A percentile compares a stretch with the other conserved stretches of the same genome.
Evolutionary conservation across 1,140 invertebrate species (phyloP).

Genomic region (Orius insidiosus): DNA sequence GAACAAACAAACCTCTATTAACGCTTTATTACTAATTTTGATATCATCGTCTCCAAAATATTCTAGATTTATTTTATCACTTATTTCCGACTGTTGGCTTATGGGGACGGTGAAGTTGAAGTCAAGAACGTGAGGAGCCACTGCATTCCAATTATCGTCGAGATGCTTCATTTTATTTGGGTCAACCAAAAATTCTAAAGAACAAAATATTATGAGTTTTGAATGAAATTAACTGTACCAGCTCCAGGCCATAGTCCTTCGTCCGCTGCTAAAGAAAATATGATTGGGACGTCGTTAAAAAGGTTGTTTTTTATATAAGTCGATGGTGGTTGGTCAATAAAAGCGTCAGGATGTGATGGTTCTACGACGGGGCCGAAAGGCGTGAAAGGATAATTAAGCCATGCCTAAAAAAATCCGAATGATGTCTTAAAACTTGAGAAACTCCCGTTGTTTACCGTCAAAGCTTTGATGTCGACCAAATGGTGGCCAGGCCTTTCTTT

Average conservation of each 20-base stretch:
- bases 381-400: constrained; percentile 36
- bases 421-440: too few relatives aligned
- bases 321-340: constrained; percentile 36
- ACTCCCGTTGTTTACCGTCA: constrained; percentile 26
- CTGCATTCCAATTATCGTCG: constrained; percentile 16
- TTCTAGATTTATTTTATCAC: too few relatives aligned
- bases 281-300: constrained; percentile 25
- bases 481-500: constrained; percentile 37
- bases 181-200: too few relatives aligned
- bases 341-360: constrained; percentile 29
- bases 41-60: too few relatives aligned
- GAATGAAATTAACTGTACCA: constrained; percentile 24
- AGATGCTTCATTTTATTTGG: too few relatives aligned
- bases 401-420: constrained; percentile 28
- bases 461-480: constrained; percentile 29
- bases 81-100: constrained; percentile 3
- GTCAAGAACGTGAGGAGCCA: constrained; percentile 20
- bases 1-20: too few relatives aligned
- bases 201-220: too few relatives aligned
- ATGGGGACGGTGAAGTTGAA: constrained; percentile 18
- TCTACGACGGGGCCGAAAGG: constrained; percentile 42
- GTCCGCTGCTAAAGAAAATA: constrained; percentile 23
- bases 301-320: constrained; percentile 30
- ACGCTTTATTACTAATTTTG: too few relatives aligned
- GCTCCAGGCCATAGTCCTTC: constrained; percentile 29